A percentile compares a stretch with the other conserved stretches of the same genome.
These are phyloP conservation scores for Eleginops maclovinus DNA, from an alignment of 2,113 vertebrate species.

Conservation along the genomic window DNA sequence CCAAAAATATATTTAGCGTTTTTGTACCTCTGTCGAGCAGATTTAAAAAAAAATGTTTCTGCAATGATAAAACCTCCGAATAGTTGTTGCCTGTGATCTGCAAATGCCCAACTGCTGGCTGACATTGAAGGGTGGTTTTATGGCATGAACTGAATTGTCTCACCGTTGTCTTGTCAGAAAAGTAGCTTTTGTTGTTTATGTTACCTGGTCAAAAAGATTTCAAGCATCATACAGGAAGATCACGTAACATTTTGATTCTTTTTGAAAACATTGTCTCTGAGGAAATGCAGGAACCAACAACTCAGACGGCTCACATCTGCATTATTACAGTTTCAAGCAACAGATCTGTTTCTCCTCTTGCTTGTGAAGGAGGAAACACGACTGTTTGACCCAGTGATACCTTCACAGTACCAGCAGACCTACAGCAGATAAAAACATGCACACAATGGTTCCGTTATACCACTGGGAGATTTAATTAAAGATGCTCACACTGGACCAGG, in stretches of 20 bases:
- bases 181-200: too few relatives aligned
- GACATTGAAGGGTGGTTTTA: too few relatives aligned
- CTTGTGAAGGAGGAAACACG: background rate
- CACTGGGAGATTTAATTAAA: slow-evolving; percentile 37
- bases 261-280: background rate
- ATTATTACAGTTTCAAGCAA: background rate
- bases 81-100: background rate
- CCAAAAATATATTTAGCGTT: background rate
- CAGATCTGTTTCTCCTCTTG: background rate
- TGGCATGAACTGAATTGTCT: too few relatives aligned
- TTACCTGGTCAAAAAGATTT: too few relatives aligned
- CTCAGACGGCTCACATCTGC: background rate
- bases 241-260: background rate
- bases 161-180: too few relatives aligned
- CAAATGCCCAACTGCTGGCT: too few relatives aligned
- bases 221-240: too few relatives aligned
- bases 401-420: background rate
- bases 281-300: background rate
- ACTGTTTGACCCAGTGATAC: slow-evolving; percentile 28
- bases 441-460: slow-evolving; percentile 28
- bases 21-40: background rate
- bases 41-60: background rate
- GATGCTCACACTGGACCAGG: slow-evolving; percentile 36
- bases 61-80: background rate
- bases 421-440: slow-evolving; percentile 29